Evolutionary conservation across 2,888 invertebrate genomes (phyloP).

Genomic region (Plagodis dolabraria): DNA sequence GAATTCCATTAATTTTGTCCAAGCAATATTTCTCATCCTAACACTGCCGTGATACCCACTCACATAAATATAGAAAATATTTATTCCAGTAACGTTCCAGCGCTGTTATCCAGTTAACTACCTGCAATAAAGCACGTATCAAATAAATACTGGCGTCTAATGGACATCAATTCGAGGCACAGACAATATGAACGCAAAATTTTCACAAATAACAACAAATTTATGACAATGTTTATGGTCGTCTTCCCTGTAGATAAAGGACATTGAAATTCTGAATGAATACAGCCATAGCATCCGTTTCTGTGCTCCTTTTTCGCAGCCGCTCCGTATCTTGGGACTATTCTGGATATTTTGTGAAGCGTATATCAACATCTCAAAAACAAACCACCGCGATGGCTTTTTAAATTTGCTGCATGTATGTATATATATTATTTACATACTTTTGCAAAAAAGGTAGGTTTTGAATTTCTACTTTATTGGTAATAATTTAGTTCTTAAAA

Average conservation of each 20-base stretch:
- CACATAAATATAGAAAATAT: constrained; percentile 23
- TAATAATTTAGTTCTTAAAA: no score
- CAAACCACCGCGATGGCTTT: no score
- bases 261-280: constrained; percentile 75
- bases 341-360: constrained; percentile 31
- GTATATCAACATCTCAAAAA: background rate
- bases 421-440: no score
- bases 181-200: constrained; percentile 42
- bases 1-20: background rate
- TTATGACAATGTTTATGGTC: constrained; percentile 73
- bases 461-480: no score
- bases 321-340: constrained; percentile 43
- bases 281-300: constrained; percentile 51
- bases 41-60: constrained; percentile 5
- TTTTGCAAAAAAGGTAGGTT: no score
- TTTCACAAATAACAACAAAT: constrained; percentile 71
- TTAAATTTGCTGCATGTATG: no score
- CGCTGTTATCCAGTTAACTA: constrained; percentile 30
- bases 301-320: constrained; percentile 37
- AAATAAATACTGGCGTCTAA: constrained; percentile 37
- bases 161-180: constrained; percentile 38
- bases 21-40: constrained; percentile 11
- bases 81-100: constrained; percentile 17
- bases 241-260: constrained; percentile 68
- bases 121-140: constrained; percentile 36